Evolutionary conservation across 2,888 invertebrate genomes (phyloP), one percentile per base, ranked within the genome.

Genomic region (Odontocolon sp.): DNA sequence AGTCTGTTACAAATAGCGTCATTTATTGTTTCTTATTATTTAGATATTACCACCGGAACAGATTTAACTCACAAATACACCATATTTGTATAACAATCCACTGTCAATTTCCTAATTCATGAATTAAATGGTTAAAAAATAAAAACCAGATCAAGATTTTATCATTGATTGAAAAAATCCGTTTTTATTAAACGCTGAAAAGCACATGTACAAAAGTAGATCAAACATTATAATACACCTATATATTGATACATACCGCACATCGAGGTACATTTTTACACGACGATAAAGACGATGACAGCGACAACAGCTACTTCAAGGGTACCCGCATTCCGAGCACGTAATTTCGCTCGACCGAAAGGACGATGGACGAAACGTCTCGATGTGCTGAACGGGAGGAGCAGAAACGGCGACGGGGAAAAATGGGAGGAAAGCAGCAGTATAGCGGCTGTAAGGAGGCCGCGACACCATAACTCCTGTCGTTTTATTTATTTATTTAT

Each of bases 291-390:
- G 26, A 28, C 31, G 61, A n/a, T 11, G 21, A 63, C 38, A 21
- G 28, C 11, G 40, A 16, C 26, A 16, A 52, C 23, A 36, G 64
- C 69, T 40, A 59, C 73, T 66, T 69, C 75, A 82, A 83, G 81
- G 82, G 80, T 83, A 83, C 52, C 81, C 78, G 76, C 82, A 86
- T 85, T 86, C 83, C 81, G 52, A 16, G 63, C 78, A 73, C 71
- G 76, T 71, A 82, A 81, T 82, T 81, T 74, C 56, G 14, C 56
- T 67, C 64, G 63, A 42, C 21, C 61, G 78, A 74, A 82, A 77
- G 74, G 77, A 78, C 81, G 79, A 82, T 75, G 74, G 77, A 78
- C 81, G 79, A 77, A 83, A 74, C 79, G 70, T 80, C 36, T 42
- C 38, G 36, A 33, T 18, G 52, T 26, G 16, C 31, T 14, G 50